Evolutionary conservation across 2,888 invertebrate species (phyloP), one percentile per base, ranked within the genome.

Genomic region (Acanthosepion lycidas): DNA sequence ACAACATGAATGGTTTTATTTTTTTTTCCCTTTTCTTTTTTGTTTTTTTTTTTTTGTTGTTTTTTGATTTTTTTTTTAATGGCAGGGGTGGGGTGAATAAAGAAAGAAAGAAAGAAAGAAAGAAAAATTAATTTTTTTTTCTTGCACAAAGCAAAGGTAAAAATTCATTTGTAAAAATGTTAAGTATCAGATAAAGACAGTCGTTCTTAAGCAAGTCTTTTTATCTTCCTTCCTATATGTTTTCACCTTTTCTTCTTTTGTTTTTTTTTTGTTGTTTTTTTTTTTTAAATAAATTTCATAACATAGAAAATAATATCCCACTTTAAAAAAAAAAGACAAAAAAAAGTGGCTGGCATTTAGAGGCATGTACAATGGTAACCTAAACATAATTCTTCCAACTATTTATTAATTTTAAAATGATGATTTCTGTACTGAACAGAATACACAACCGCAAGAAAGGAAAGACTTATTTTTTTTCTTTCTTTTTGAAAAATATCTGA

Each of bases 211-310:
- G 59, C 59, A 59, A 59, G 15, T 51, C 51, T 51, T 23, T 55
- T 23, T 23, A 78, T 78, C 78, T 78, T 78, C n/a, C 78, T n/a
- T 78, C 59, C 59, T 59, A 59, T 23, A 51, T 64, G 26, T 64
- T 64, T 64, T 64, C 8, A 28, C 64, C 64, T 64, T 64, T 64
- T 64, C 15, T 78, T 78, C 5, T 78, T n/a, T 78, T 78, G n/a
- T 78, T 28, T 26, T 64, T 64, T 64, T 64, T 64, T 78, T n/a
- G n/a, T n/a, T 18, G 20, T 23, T 59, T 59, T 59, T 59, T 78
- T 78, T 78, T 78, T 78, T 78, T 78, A 33, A n/a, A 78, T 78
- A 78, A 78, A 78, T n/a, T 78, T 78, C n/a, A 78, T 78, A 78
- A 78, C 78, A n/a, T 78, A 78, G 78, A 78, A 78, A 78, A 78